Percentiles rank a stretch among this genome's conserved stretches.
phyloP scores from a whole-genome alignment of 2,888 invertebrate species.

The Macaria notata region DNA sequence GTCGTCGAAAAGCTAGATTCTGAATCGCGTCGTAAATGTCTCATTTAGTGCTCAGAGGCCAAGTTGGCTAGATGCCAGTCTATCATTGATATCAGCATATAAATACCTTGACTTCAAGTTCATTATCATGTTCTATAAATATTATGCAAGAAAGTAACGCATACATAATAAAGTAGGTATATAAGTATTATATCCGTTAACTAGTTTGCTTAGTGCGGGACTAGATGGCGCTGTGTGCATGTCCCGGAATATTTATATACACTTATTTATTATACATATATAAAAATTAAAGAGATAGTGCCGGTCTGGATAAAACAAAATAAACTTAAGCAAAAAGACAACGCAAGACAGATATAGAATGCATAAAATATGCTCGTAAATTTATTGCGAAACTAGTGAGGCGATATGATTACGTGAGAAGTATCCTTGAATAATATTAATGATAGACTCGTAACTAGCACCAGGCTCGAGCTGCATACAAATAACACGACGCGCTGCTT shows the following conservation, averaged over 20 bases:
- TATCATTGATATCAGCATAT: conserved; percentile 37
- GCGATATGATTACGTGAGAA: conserved; percentile 14
- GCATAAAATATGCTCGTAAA: conserved; percentile 3
- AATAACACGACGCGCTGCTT: conserved; percentile 32
- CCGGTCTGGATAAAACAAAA: no score
- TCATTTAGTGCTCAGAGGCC: conserved; percentile 44
- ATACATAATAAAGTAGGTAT: no score
- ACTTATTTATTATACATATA: no score
- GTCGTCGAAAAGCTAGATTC: no score
- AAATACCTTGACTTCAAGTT: conserved; percentile 43
- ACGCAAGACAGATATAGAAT: conserved; percentile 12
- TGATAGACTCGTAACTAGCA: conserved; percentile 42
- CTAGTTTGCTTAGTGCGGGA: no score
- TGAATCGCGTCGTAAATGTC: conserved; percentile 27
- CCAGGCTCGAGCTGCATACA: conserved; percentile 42
- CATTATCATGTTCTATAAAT: conserved; percentile 33
- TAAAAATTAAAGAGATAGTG: no score
- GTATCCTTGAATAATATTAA: conserved; percentile 31
- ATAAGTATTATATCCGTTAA: no score
- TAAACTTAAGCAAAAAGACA: no score
- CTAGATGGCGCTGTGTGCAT: no score
- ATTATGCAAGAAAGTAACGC: background rate
- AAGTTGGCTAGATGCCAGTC: conserved; percentile 56
- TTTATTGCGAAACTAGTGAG: conserved; percentile 14
- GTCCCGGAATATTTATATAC: no score